phyloP scores from a whole-genome alignment of 64 coral and sea anemone genomes.

The Dendronephthya gigantea region DNA sequence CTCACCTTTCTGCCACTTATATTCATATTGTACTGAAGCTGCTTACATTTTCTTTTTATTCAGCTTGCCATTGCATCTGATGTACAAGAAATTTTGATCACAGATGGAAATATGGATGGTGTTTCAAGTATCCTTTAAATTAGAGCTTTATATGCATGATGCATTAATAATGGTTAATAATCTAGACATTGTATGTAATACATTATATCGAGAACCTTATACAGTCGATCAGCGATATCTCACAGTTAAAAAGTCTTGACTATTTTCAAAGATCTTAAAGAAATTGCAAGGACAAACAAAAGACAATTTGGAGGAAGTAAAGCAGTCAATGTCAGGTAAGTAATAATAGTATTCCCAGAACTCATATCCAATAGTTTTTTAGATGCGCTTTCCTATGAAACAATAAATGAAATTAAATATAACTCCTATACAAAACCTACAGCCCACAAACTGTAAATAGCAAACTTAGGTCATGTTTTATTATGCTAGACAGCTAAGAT shows the following conservation, averaged over 20 bases:
- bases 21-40: not conserved
- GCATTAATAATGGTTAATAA: too few relatives aligned
- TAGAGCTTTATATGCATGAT: not conserved
- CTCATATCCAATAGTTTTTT: too few relatives aligned
- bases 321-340: not conserved
- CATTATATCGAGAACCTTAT: too few relatives aligned
- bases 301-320: not conserved
- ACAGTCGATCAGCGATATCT: too few relatives aligned
- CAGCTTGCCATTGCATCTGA: conserved; percentile 49
- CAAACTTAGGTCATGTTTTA: too few relatives aligned
- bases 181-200: too few relatives aligned
- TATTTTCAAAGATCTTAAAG: not conserved
- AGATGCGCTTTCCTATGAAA: too few relatives aligned
- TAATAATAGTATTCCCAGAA: too few relatives aligned
- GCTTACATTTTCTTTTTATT: not conserved
- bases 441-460: too few relatives aligned
- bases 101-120: conserved; percentile 65
- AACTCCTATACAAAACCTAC: too few relatives aligned
- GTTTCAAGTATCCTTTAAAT: conserved; percentile 61
- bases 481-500: not conserved
- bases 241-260: not conserved
- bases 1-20: too few relatives aligned
- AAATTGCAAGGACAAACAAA: not conserved
- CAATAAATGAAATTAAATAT: too few relatives aligned
- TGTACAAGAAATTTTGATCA: conserved; percentile 48